Evolutionary conservation across 2,797 vertebrate genomes (phyloP).

Genomic region (Saxicola maurus): DNA sequence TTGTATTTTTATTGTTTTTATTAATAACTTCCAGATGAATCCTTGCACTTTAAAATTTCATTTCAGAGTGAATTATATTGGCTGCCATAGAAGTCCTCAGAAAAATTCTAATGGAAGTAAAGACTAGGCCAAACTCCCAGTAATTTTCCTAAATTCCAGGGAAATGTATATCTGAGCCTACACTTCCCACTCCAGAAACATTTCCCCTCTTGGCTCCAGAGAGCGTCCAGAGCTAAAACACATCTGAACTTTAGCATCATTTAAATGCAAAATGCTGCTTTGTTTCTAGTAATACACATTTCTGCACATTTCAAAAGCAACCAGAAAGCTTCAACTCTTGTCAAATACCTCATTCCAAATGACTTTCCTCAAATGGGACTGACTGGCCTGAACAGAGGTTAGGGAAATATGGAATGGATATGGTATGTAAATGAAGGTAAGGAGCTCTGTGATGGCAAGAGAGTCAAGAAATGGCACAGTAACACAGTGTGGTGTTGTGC

Average conservation of each 20-base stretch:
- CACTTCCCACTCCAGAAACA: constrained; percentile 22
- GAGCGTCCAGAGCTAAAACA: neutral
- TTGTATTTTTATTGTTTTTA: constrained; percentile 14
- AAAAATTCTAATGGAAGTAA: constrained; percentile 19
- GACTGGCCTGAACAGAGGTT: neutral
- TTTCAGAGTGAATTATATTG: constrained; percentile 6
- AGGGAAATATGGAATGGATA: neutral
- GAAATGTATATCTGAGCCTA: constrained; percentile 22
- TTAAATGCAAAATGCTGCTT: neutral
- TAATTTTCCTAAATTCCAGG: constrained; percentile 30
- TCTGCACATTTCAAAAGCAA: constrained; percentile 28
- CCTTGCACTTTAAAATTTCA: constrained; percentile 13
- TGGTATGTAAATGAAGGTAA: neutral
- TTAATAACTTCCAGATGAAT: constrained; percentile 56
- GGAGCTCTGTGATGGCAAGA: neutral
- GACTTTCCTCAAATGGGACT: neutral
- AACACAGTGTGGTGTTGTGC: neutral
- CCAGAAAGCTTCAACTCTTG: constrained; percentile 2
- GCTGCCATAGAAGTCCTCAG: neutral
- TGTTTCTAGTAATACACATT: neutral
- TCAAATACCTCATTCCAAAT: neutral
- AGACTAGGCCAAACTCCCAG: neutral
- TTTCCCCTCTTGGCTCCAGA: constrained; percentile 29
- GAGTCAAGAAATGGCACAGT: neutral
- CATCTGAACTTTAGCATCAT: constrained; percentile 20